Evolutionary conservation across 2,797 vertebrate genomes (phyloP), one percentile per base, ranked within the genome.

Genomic region (Botia kubotai): DNA sequence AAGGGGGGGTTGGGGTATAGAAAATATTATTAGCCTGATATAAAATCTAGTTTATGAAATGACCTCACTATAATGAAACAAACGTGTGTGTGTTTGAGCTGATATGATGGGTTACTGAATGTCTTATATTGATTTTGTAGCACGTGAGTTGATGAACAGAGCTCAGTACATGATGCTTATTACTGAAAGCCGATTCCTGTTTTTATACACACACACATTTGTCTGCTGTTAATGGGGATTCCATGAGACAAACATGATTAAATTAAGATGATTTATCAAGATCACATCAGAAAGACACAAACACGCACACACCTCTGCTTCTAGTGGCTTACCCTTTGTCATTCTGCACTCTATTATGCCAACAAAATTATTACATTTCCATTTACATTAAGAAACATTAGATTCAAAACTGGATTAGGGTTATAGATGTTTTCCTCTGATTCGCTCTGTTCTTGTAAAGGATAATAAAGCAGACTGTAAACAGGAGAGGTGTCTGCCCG

Each of bases 401-500:
- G 43, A 46, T 46, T 2, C 43, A 46, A 8, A 11, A 46, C 10
- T 46, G 43, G 2, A 46, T 46, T 46, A 46, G 8, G 8, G 8
- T 82, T 83, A 82, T 77, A 58, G 11, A 46, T 23, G 17, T 71
- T 29, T 43, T 21, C 50, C 50, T 57, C 39, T 67, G 29, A 36
- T 50, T 55, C 58, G 57, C 6, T 26, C 21, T 46, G 43, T 48
- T 39, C 39, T 55, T 71, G 73, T 79, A 29, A 83, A 98, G 98
- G 96, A 97, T 21, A 96, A 96, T 83, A 98, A 99, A 88, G 98
- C 97, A 33, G 96, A 97, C 67, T 99, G 98, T 86, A 97, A 96
- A 82, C 96, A 97, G 89, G 98, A 99, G 91, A 99, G 97, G 86
- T 99, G 98, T 85, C 96, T 95, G 0, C 87, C 90, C 68, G 93